Evolutionary conservation across 2,888 invertebrate species (phyloP).

Genomic region (Teinopalpus imperialis): DNA sequence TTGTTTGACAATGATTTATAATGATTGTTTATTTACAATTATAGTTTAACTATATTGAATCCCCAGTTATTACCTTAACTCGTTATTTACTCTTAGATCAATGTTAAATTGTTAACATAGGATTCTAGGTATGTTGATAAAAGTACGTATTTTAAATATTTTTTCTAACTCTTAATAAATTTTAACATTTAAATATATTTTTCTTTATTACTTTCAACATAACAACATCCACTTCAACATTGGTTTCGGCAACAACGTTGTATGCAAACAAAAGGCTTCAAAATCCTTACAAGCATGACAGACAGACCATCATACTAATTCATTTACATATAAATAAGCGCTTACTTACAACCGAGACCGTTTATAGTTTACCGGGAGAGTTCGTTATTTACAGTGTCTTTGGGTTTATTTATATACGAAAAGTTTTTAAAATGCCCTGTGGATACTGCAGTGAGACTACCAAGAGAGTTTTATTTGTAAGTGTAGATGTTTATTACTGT

Average conservation of each 20-base stretch:
- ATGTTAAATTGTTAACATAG: too few relatives aligned
- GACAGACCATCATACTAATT: constrained; percentile 57
- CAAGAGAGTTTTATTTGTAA: constrained; percentile 61
- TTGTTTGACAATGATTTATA: too few relatives aligned
- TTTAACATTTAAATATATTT: not conserved
- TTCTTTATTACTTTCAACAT: constrained; percentile 12
- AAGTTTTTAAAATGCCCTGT: constrained; percentile 64
- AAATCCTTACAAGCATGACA: constrained; percentile 53
- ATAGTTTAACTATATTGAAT: too few relatives aligned
- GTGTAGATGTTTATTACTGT: too few relatives aligned
- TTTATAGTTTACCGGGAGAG: constrained; percentile 41
- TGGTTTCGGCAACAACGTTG: constrained; percentile 39
- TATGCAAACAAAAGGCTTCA: constrained; percentile 45
- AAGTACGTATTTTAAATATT: too few relatives aligned
- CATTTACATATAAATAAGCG: constrained; percentile 70
- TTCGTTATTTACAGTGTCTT: constrained; percentile 27
- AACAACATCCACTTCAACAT: constrained; percentile 31
- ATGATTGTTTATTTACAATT: too few relatives aligned
- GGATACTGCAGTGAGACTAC: constrained; percentile 67
- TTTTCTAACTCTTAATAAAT: too few relatives aligned
- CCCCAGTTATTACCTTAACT: too few relatives aligned
- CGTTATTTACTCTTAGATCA: too few relatives aligned
- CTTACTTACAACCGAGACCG: constrained; percentile 32
- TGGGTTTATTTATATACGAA: constrained; percentile 25
- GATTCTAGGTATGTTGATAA: too few relatives aligned